These are phyloP conservation scores for Bos javanicus DNA, from an alignment of 2,113 vertebrate species.

Conservation along the genomic window DNA sequence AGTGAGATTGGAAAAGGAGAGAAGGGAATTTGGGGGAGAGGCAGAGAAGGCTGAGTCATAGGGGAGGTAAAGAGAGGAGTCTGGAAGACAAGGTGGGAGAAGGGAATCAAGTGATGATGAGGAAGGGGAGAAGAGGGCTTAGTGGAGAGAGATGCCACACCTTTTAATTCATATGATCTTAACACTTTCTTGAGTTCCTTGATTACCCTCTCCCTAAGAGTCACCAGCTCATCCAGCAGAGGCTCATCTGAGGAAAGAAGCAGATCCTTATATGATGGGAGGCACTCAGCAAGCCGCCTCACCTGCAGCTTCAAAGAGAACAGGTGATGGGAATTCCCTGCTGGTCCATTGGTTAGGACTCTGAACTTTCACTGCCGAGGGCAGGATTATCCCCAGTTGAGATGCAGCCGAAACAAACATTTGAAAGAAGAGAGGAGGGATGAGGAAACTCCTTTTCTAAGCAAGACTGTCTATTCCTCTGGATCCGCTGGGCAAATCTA, in stretches of 20 bases:
- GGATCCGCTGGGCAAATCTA: not conserved
- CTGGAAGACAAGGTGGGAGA: not conserved
- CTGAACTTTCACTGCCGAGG: not conserved
- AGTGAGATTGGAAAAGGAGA: not conserved
- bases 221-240: conserved; percentile 67
- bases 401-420: not conserved
- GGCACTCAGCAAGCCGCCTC: not conserved
- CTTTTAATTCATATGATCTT: conserved; percentile 49
- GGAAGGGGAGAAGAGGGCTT: too few species aligned
- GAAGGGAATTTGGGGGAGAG: not conserved
- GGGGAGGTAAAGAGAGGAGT: not conserved
- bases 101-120: too few species aligned
- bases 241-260: conserved; percentile 46
- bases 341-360: not conserved
- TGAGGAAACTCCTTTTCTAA: not conserved
- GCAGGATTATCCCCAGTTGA: not conserved
- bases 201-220: not conserved
- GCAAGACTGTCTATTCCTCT: not conserved
- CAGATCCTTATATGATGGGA: not conserved
- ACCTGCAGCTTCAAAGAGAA: not conserved
- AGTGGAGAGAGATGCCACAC: not conserved
- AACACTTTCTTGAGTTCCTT: conserved; percentile 60
- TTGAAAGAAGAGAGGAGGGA: not conserved
- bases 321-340: not conserved
- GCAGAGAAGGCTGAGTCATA: not conserved